These are phyloP conservation scores for western clawed frog (Xenopus tropicalis) DNA, from an alignment of 2,113 vertebrate genomes.

Conservation along the genomic window DNA sequence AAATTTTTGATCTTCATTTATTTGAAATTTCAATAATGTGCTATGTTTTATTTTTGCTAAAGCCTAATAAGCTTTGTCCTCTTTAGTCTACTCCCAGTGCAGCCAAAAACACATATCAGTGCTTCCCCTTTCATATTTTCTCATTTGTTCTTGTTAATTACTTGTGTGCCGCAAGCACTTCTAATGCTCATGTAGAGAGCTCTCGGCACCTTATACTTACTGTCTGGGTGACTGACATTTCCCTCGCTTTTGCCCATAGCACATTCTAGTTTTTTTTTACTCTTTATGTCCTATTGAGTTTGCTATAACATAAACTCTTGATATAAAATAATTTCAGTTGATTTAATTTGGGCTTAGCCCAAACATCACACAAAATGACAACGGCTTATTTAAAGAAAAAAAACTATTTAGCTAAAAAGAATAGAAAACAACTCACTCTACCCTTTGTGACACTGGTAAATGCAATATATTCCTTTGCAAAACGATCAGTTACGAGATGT, in stretches of 20 bases:
- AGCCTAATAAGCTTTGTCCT: constrained; percentile 44
- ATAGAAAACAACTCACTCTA: no score
- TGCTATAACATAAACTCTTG: constrained; percentile 34
- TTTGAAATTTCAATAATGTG: constrained; percentile 20
- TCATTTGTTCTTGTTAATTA: constrained; percentile 47
- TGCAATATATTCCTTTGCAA: no score
- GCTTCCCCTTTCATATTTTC: constrained; percentile 39
- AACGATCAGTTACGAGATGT: no score
- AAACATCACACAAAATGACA: background rate
- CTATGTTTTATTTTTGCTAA: constrained; percentile 26
- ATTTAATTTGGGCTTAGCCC: constrained; percentile 16
- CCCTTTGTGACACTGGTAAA: no score
- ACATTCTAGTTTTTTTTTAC: constrained; percentile 32
- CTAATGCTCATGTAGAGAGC: constrained; percentile 46
- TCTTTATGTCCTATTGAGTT: constrained; percentile 39
- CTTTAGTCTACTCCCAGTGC: constrained; percentile 43
- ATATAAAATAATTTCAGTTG: constrained; percentile 4
- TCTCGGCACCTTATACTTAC: constrained; percentile 42
- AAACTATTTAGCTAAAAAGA: background rate
- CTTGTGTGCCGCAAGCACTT: constrained; percentile 43
- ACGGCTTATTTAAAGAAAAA: background rate
- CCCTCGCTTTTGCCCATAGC: constrained; percentile 40
- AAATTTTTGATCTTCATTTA: constrained; percentile 36
- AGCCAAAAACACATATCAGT: constrained; percentile 43
- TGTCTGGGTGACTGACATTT: constrained; percentile 44